Evolutionary conservation across 1,140 invertebrate species (phyloP).

Genomic region (Harpegnathos saltator): DNA sequence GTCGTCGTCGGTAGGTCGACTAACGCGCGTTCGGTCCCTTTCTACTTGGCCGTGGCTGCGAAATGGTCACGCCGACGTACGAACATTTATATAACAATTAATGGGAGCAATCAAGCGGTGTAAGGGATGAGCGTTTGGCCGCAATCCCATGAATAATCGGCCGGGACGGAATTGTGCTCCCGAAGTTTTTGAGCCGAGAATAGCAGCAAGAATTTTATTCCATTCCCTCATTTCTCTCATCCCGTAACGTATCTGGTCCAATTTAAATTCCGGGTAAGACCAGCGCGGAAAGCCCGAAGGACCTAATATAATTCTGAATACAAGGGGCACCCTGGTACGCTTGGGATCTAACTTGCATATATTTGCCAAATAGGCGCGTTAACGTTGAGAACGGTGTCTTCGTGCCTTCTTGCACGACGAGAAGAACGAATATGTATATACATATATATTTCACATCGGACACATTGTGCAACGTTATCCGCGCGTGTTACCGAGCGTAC

Average conservation of each 20-base stretch:
- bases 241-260: constrained; percentile 73
- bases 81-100: not conserved
- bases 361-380: constrained; percentile 77
- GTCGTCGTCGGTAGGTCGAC: not conserved
- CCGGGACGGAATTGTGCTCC: constrained; percentile 6
- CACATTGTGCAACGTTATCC: constrained; percentile 16
- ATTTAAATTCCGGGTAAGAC: constrained; percentile 78
- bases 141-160: not conserved
- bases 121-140: constrained; percentile 3
- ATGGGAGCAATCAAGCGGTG: not conserved
- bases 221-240: constrained; percentile 71
- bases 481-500: not conserved
- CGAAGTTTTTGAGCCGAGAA: constrained; percentile 14
- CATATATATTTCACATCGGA: constrained; percentile 31
- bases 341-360: constrained; percentile 73
- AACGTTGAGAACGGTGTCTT: constrained; percentile 71
- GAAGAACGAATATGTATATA: constrained; percentile 48
- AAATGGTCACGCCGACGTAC: not conserved
- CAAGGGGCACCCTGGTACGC: constrained; percentile 70
- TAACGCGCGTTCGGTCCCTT: not conserved
- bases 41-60: not conserved
- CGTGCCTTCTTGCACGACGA: constrained; percentile 59
- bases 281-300: constrained; percentile 67
- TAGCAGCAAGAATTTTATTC: constrained; percentile 66
- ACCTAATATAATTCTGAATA: constrained; percentile 78